Conservation (phyloP, 1,140 invertebrate species). For the Brachionus calyciflorus region DNA sequence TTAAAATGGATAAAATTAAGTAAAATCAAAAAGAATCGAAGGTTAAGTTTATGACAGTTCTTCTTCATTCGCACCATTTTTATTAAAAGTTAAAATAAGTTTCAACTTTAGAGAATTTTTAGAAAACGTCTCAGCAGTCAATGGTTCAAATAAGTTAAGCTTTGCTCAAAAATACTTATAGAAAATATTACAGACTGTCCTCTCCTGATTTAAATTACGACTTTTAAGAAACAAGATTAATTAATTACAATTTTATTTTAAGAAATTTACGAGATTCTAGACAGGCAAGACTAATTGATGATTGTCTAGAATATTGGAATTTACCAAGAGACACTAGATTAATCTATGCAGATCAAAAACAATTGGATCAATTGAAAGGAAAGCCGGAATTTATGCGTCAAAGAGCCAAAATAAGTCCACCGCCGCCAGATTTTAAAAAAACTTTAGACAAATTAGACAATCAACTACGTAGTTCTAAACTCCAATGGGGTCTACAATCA, state of each 20-base stretch:
- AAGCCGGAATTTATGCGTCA: not conserved
- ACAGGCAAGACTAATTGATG: not conserved
- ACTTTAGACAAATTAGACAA: constrained; percentile 11
- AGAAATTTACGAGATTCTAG: constrained; percentile 3
- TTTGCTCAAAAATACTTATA: too few species aligned
- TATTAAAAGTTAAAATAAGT: too few species aligned
- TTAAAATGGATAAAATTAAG: too few species aligned
- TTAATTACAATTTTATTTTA: not conserved
- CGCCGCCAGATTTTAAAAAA: not conserved
- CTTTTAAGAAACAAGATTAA: not conserved
- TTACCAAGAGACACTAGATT: constrained; percentile 1
- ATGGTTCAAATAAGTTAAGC: too few species aligned
- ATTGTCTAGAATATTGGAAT: constrained; percentile 43
- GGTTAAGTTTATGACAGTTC: too few species aligned
- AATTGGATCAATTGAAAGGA: not conserved
- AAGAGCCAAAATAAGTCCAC: not conserved
- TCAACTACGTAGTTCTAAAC: constrained; percentile 8
- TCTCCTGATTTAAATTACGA: too few species aligned
- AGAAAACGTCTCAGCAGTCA: too few species aligned
- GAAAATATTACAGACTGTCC: too few species aligned
- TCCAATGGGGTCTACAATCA: not conserved
- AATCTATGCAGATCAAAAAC: constrained; percentile 25
- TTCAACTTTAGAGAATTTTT: too few species aligned
- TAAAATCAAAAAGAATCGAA: too few species aligned
- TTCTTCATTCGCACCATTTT: too few species aligned